These are phyloP conservation scores for Hemicentrotus pulcherrimus DNA, from an alignment of 35 echinoderm and acorn worm genomes.

Conservation along the genomic window DNA sequence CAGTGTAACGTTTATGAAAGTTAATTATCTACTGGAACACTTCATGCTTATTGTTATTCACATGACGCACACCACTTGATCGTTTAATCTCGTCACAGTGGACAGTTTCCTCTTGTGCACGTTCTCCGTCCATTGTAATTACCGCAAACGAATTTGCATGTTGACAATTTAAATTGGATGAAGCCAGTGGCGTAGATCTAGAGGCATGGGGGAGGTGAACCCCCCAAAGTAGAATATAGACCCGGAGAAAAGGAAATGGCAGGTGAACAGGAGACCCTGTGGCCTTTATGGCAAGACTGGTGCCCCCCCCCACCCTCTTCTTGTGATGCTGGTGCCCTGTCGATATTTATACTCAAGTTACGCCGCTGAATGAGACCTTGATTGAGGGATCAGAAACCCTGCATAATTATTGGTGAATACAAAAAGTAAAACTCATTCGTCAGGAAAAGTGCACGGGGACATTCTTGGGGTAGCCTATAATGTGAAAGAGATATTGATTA, in stretches of 20 bases:
- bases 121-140: not conserved
- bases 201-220: too few species aligned
- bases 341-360: too few species aligned
- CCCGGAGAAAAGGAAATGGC: too few species aligned
- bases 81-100: not conserved
- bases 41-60: not conserved
- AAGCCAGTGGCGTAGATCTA: too few species aligned
- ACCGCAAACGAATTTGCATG: not conserved
- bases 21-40: not conserved
- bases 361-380: not conserved
- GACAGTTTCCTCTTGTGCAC: not conserved
- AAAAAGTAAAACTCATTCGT: not conserved
- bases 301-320: too few species aligned
- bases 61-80: not conserved
- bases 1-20: not conserved
- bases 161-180: not conserved
- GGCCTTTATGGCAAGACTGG: too few species aligned
- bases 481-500: not conserved
- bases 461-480: not conserved
- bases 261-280: too few species aligned
- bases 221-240: too few species aligned
- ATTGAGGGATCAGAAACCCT: not conserved
- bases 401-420: not conserved
- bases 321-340: too few species aligned
- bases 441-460: not conserved